Evolutionary conservation across 1,140 invertebrate species (phyloP), one percentile per base, ranked within the genome.

Genomic region (Diorhabda sublineata): DNA sequence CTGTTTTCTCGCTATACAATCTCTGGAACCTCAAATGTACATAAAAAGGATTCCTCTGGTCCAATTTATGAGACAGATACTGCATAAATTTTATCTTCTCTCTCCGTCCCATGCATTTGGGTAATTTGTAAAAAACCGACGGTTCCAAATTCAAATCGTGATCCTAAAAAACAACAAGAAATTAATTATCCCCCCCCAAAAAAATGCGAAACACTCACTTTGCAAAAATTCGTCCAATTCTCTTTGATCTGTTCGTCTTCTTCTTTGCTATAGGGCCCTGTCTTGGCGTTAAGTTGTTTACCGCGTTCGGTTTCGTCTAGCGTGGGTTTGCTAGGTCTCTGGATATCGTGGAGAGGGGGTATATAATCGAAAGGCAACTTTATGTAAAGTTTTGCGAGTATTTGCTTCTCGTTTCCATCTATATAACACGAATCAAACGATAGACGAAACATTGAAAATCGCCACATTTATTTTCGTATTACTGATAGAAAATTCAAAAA

Each of bases 211-310:
- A 8, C 58, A 45, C 57, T 67, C 58, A 72, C 71, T 57, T 69
- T 59, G 52, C 71, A 72, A 45, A 72, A 72, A 7, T 62, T 6
- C 42, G 52, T 26, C 71, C 71, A 72, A 59, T 72, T 72, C n/a
- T 63, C 52, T 58, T 56, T 69, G 9, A 72, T 69, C 8, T 11
- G 58, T 45, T 64, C 60, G 59, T 72, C 71, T 65, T 72, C 71
- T 7, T 11, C 8, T 58, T 72, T 47, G 41, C 42, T 70, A 47
- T 11, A 72, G 64, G 58, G 61, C 2, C 71, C 71, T 1, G 5
- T 59, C 61, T 72, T 72, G 3, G 69, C 9, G 47, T 62, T 47
- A 7, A 69, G 3, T 6, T 57, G 6, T 56, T 52, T 41, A 26
- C 9, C 11, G 42, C n/a, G 8, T 41, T 11, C 4, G 3, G 26